Evolutionary conservation across 2,888 invertebrate species (phyloP).

Genomic region (Mesorhabditis belari): DNA sequence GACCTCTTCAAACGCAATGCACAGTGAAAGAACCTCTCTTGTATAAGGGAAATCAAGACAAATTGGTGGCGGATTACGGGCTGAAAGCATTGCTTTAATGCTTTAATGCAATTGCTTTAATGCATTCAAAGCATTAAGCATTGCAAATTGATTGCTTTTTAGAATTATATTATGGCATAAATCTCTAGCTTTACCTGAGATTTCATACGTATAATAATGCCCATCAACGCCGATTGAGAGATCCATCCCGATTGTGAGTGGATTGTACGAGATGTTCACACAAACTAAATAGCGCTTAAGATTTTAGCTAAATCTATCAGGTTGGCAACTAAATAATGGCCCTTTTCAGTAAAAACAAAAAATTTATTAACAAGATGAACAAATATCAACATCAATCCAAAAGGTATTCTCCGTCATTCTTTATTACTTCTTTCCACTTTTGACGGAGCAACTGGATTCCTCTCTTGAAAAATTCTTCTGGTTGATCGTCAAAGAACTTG

Average conservation of each 20-base stretch:
- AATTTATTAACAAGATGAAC: too few species aligned
- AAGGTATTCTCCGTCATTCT: too few species aligned
- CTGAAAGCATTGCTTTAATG: constrained; percentile 39
- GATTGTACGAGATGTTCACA: constrained; percentile 54
- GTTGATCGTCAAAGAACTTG: too few species aligned
- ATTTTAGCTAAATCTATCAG: too few species aligned
- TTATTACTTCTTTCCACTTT: too few species aligned
- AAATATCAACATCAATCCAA: too few species aligned
- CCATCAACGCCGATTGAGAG: constrained; percentile 53
- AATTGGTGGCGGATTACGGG: constrained; percentile 54
- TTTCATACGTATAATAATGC: constrained; percentile 50
- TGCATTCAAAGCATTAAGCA: neutral
- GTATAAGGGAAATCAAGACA: constrained; percentile 55
- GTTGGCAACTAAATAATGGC: too few species aligned
- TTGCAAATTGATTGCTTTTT: neutral
- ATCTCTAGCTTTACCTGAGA: constrained; percentile 53
- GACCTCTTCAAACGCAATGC: constrained; percentile 51
- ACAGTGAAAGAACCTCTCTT: constrained; percentile 53
- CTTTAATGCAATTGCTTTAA: neutral
- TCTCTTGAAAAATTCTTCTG: too few species aligned
- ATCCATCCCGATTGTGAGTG: constrained; percentile 53
- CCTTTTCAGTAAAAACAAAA: too few species aligned
- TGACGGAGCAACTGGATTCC: too few species aligned
- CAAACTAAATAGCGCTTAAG: too few species aligned
- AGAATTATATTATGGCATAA: neutral